Evolutionary conservation across 2,113 vertebrate species (phyloP).

Genomic region (Daboia siamensis): DNA sequence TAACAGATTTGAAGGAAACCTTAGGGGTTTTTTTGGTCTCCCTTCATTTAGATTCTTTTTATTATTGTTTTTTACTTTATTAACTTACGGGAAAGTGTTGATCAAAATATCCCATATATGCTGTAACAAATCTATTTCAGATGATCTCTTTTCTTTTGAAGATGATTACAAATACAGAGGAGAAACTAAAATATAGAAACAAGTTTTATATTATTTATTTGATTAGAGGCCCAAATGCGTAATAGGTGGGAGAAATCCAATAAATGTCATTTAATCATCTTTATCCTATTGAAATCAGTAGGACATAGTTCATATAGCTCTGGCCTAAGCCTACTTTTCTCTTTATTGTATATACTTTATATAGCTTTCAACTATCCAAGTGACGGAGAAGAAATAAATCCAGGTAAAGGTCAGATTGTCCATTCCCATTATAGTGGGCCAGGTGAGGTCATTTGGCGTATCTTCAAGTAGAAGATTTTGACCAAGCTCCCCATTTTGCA

Average conservation of each 20-base stretch:
- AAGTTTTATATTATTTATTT: conserved; percentile 3
- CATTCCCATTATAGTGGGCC: not conserved
- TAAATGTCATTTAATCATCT: not conserved
- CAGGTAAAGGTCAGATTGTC: not conserved
- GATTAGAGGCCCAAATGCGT: not conserved
- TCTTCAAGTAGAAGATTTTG: not conserved
- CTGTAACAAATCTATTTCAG: not conserved
- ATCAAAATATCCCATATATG: not conserved
- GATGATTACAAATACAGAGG: not conserved
- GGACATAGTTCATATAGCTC: not conserved
- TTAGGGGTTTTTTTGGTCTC: too few species aligned
- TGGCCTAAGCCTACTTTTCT: not conserved
- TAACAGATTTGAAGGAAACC: not conserved
- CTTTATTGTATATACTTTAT: not conserved
- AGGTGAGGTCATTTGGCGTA: not conserved
- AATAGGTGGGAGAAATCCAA: conserved; percentile 10
- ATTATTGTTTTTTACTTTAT: conserved; percentile 1
- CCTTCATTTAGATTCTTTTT: not conserved
- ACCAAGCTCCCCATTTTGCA: not conserved
- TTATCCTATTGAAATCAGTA: conserved; percentile 6
- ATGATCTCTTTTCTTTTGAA: not conserved
- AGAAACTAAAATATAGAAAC: not conserved
- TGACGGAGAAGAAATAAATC: not conserved
- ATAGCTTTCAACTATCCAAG: not conserved
- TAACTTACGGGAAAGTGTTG: not conserved